A percentile compares a stretch with the other conserved stretches of the same genome.
phyloP scores from a whole-genome alignment of 2,113 vertebrate species.

The Chloropsis hardwickii region DNA sequence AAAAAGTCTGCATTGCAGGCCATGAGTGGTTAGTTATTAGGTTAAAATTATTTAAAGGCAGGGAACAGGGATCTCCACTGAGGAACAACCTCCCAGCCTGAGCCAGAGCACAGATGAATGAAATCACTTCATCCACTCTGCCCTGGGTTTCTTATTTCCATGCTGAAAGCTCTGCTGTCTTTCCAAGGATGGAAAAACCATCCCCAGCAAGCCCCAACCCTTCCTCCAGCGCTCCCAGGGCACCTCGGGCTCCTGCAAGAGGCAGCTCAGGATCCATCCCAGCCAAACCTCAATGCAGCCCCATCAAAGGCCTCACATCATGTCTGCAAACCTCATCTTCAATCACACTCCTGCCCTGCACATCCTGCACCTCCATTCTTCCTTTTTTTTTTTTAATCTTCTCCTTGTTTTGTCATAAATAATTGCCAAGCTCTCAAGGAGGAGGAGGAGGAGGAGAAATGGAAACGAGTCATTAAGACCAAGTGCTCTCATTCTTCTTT shows the following conservation, averaged over 20 bases:
- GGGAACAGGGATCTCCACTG: neutral
- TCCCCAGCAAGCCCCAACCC: neutral
- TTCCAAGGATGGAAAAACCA: neutral
- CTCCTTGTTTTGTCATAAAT: neutral
- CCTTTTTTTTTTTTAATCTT: neutral
- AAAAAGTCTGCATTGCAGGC: too few relatives aligned
- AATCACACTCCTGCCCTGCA: neutral
- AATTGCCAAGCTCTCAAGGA: conserved; percentile 2
- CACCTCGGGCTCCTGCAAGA: neutral
- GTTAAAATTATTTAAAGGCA: neutral
- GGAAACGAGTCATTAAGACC: neutral
- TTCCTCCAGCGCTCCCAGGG: neutral
- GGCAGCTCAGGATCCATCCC: neutral
- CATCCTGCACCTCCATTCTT: neutral
- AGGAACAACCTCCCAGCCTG: neutral
- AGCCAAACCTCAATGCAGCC: neutral
- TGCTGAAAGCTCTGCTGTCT: neutral
- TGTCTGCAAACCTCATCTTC: conserved; percentile 3
- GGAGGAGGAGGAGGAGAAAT: neutral
- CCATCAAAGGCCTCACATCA: neutral
- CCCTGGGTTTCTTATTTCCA: neutral
- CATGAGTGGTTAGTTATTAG: too few relatives aligned
- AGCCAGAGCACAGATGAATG: neutral
- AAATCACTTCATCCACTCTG: neutral
- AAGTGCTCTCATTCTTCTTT: neutral